Percentiles rank a stretch among this genome's conserved stretches.
Evolutionary conservation across 2,797 vertebrate species (phyloP).

Genomic region (Dendrocincla tyrannina): DNA sequence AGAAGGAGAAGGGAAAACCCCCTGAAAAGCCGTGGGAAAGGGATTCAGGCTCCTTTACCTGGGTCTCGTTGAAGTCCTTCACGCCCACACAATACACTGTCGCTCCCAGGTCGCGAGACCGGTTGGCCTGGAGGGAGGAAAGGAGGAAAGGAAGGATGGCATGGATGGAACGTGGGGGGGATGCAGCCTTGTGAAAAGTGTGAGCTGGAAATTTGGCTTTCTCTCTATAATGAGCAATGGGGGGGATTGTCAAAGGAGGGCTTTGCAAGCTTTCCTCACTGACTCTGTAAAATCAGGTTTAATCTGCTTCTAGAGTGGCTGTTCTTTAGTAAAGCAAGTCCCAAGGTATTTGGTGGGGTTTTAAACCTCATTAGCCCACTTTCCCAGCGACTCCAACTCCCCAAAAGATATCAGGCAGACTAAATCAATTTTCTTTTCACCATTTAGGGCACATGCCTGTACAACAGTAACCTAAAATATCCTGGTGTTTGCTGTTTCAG

Average conservation of each 20-base stretch:
- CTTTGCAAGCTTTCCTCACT: neutral
- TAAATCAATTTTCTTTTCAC: neutral
- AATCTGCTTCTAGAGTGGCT: neutral
- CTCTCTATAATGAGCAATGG: neutral
- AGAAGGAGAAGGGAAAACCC: too few species aligned
- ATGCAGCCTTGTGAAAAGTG: too few species aligned
- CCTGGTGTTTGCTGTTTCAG: neutral
- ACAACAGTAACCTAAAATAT: neutral
- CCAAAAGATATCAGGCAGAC: neutral
- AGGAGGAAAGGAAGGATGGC: neutral
- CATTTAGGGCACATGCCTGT: neutral
- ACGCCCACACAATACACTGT: constrained; percentile 97
- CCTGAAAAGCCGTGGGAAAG: too few species aligned
- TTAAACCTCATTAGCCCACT: neutral
- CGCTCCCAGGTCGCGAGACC: constrained; percentile 92
- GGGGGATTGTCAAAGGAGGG: neutral
- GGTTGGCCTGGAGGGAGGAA: constrained; percentile 84
- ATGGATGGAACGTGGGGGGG: fast-evolving
- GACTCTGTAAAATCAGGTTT: neutral
- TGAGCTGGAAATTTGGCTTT: too few species aligned
- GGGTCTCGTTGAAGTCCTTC: constrained; percentile 99
- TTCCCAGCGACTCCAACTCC: neutral
- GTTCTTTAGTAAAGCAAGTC: neutral
- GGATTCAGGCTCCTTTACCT: constrained; percentile 76
- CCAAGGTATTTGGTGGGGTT: neutral